phyloP scores from a whole-genome alignment of 2,888 invertebrate genomes.

The Tinea trinotella region DNA sequence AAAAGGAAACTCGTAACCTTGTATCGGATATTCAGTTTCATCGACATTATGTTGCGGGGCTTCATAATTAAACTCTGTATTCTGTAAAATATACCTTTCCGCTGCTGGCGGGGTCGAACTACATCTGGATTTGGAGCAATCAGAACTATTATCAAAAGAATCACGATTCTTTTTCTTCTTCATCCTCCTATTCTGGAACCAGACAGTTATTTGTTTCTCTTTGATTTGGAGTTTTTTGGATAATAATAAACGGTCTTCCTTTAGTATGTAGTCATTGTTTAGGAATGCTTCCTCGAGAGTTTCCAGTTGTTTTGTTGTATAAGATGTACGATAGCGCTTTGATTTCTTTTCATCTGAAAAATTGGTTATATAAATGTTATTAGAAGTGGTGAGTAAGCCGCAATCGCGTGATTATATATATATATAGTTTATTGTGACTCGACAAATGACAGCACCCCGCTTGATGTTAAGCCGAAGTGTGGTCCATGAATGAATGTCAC shows the following conservation, averaged over 20 bases:
- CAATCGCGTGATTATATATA: too few relatives aligned
- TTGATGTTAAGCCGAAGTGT: too few relatives aligned
- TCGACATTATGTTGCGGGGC: too few relatives aligned
- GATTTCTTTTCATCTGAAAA: slow-evolving; percentile 28
- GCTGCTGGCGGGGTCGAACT: too few relatives aligned
- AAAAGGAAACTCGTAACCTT: not conserved
- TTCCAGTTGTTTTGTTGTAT: slow-evolving; percentile 79
- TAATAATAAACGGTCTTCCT: slow-evolving; percentile 78
- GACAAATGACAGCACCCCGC: too few relatives aligned
- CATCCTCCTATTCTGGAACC: slow-evolving; percentile 84
- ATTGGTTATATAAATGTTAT: not conserved
- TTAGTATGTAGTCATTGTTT: slow-evolving; percentile 76
- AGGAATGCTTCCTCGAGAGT: slow-evolving; percentile 80
- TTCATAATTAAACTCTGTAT: too few relatives aligned
- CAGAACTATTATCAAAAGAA: not conserved
- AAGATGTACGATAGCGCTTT: slow-evolving; percentile 81
- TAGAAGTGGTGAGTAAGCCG: too few relatives aligned
- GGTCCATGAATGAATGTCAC: too few relatives aligned
- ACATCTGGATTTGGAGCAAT: too few relatives aligned
- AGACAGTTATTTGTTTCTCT: slow-evolving; percentile 81
- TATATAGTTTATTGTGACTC: too few relatives aligned
- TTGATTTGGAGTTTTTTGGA: slow-evolving; percentile 71
- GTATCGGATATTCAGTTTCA: too few relatives aligned
- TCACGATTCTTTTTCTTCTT: slow-evolving; percentile 34
- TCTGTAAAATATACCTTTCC: too few relatives aligned